These are phyloP conservation scores for Mus spretus DNA, from an alignment of 2,797 vertebrate genomes.

Conservation along the genomic window DNA sequence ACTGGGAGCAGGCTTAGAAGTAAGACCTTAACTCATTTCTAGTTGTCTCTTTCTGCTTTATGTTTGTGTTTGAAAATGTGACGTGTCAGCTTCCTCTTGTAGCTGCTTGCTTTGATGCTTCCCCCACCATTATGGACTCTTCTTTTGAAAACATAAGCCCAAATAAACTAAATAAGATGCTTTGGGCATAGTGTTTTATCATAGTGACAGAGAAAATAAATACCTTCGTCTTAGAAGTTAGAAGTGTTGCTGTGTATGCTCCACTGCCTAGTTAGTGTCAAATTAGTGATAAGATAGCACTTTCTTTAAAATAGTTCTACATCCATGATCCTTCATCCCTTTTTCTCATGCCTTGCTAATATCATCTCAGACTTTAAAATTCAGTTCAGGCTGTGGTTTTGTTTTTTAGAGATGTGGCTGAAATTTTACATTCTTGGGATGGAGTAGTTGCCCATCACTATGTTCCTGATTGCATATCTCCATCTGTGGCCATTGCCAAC, in stretches of 20 bases:
- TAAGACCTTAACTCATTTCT: background rate
- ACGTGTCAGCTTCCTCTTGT: background rate
- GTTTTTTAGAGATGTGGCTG: background rate
- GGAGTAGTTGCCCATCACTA: background rate
- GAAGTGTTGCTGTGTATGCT: background rate
- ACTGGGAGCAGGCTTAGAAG: background rate
- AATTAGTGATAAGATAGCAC: background rate
- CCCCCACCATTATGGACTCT: no score
- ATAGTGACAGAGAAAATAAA: background rate
- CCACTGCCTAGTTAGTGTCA: background rate
- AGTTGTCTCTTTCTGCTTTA: background rate
- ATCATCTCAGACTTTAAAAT: constrained; percentile 7
- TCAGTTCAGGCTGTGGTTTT: background rate
- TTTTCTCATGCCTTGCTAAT: background rate
- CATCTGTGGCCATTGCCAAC: background rate
- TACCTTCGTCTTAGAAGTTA: background rate
- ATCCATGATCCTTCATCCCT: background rate
- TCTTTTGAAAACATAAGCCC: background rate
- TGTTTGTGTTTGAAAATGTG: background rate
- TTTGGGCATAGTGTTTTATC: background rate
- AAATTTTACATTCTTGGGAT: background rate
- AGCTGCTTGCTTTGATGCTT: background rate
- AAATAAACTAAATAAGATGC: background rate
- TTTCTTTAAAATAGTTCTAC: background rate
- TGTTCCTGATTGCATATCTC: background rate